Base-by-base conservation (phyloP, 2,888 invertebrate species). In the Dryobotodes eremita region DNA sequence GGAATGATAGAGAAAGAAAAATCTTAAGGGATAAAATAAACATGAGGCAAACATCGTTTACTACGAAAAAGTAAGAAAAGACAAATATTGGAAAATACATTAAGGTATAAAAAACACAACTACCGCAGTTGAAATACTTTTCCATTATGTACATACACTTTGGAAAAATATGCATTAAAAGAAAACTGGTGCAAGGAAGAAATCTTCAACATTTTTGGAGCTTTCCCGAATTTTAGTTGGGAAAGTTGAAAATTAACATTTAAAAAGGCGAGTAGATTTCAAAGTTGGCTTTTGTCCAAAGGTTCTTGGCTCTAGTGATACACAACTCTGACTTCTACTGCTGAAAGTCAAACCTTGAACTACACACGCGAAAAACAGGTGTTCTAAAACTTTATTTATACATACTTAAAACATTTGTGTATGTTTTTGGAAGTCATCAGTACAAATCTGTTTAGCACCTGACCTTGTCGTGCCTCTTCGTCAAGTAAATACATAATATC, bases 251-350 rank as follows among this genome's bases (percentile, higher is more conserved):
- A 85, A 71, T 70, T 80, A 71, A 77, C 85, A 86, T 90, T 90
- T 85, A 84, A 86, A 84, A 82, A 84, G 77, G 77, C 73, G 82
- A 89, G 86, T 88, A 83, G 86, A 89, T 88, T 89, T 87, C 85
- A 84, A 87, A 88, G 83, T 93, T 95, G 94, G 94, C 92, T 79
- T 82, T 84, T 79, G 76, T 91, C 94, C 94, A 94, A 94, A 93
- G 93, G 93, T 91, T 93, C 86, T 93, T 91, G 90, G 91, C 89
- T 90, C 86, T 89, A 89, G 88, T 89, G 82, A 89, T 89, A 90
- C 85, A 84, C 87, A 90, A 90, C 88, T 90, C 84, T 85, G 82
- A 86, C 83, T 86, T 83, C 87, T 88, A 90, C 88, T 81, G 85
- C 83, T 87, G 86, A 85, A 84, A 86, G 85, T 87, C 79, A 86